Evolutionary conservation across 2,113 vertebrate species (phyloP).

Genomic region (Drymodes brunneopygia): DNA sequence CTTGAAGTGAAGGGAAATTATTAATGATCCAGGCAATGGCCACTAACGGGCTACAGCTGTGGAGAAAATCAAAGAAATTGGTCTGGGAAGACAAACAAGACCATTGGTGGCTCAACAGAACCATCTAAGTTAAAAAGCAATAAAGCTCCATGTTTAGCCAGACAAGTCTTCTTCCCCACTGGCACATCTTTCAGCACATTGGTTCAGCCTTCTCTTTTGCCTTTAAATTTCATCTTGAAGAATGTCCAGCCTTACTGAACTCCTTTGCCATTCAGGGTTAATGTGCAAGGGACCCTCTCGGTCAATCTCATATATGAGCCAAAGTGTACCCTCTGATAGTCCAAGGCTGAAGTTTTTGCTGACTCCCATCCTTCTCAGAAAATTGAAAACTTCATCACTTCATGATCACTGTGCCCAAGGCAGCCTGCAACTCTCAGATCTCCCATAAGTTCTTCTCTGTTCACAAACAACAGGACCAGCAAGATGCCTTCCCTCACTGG

Average conservation of each 20-base stretch:
- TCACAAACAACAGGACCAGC: neutral
- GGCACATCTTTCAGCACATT: neutral
- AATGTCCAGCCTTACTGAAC: neutral
- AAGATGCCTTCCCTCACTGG: neutral
- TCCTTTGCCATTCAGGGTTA: neutral
- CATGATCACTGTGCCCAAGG: neutral
- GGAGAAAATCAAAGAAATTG: too few relatives aligned
- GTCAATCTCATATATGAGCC: accelerated
- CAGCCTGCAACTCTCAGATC: neutral
- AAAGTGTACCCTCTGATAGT: neutral
- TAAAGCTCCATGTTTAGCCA: neutral
- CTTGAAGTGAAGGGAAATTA: too few relatives aligned
- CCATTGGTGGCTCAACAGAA: too few relatives aligned
- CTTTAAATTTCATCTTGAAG: neutral
- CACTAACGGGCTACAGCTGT: too few relatives aligned
- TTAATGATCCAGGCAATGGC: too few relatives aligned
- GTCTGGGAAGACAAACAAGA: too few relatives aligned
- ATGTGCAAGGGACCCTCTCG: neutral
- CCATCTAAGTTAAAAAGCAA: too few relatives aligned
- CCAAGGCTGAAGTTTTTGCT: neutral
- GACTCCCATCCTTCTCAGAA: neutral
- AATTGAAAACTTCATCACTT: neutral
- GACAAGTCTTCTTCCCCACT: neutral
- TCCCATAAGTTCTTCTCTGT: neutral
- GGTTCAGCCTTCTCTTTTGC: neutral